Percentiles rank a stretch among this genome's conserved stretches.
These are phyloP conservation scores for Isurus oxyrinchus DNA, from an alignment of 2,113 vertebrate genomes.

Conservation along the genomic window DNA sequence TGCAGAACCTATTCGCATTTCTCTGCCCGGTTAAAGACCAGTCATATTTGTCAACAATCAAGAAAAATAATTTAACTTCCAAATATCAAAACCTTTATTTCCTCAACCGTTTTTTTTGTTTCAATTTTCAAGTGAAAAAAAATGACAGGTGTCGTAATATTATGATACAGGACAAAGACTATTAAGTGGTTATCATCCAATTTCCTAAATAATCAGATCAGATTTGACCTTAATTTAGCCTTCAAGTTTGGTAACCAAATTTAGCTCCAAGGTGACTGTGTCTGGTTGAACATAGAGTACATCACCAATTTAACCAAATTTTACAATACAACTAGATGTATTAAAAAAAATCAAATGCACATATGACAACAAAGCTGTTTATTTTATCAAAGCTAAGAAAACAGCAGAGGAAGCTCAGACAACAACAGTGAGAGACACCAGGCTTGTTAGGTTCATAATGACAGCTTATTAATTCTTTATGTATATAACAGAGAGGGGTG, in stretches of 20 bases:
- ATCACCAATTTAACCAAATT: constrained; percentile 14
- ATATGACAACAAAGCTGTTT: background rate
- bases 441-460: background rate
- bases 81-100: background rate
- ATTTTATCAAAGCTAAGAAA: background rate
- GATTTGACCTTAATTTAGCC: background rate
- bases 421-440: background rate
- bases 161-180: background rate
- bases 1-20: constrained; percentile 22
- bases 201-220: background rate
- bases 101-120: background rate
- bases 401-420: background rate
- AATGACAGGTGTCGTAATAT: background rate
- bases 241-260: background rate
- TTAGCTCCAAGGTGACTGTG: background rate
- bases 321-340: background rate
- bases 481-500: background rate
- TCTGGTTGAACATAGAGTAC: background rate
- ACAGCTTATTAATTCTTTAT: background rate
- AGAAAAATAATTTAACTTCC: background rate
- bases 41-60: background rate
- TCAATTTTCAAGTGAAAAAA: background rate
- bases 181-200: background rate
- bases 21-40: background rate
- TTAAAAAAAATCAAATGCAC: background rate